Conservation (phyloP, 2,113 vertebrate genomes). For the Delphinus delphis region DNA sequence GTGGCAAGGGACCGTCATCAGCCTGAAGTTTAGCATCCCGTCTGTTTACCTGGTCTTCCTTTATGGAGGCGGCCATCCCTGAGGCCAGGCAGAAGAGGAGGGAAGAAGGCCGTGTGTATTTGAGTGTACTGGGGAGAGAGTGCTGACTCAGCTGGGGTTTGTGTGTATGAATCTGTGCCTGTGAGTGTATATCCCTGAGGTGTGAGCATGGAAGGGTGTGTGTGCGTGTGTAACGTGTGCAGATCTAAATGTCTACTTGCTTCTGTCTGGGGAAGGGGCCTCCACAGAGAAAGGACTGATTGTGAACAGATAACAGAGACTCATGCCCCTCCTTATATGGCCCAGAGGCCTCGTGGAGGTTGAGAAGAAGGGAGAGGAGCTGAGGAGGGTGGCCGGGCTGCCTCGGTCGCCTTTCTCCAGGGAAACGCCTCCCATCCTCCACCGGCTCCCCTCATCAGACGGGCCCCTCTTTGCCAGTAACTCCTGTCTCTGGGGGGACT, state of each 20-base stretch:
- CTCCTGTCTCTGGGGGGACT: not conserved
- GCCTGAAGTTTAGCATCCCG: not conserved
- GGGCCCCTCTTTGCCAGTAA: not conserved
- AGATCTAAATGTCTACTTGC: not conserved
- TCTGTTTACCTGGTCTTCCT: not conserved
- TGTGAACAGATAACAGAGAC: not conserved
- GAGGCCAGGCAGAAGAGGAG: not conserved
- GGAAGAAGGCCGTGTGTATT: not conserved
- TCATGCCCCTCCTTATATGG: conserved; percentile 30
- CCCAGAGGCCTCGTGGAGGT: not conserved
- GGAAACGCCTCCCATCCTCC: not conserved
- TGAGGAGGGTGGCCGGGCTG: not conserved
- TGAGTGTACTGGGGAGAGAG: not conserved
- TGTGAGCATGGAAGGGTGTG: not conserved
- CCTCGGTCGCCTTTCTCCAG: not conserved
- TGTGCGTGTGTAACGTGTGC: not conserved
- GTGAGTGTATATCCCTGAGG: not conserved
- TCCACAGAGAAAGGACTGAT: not conserved
- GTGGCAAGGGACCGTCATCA: not conserved
- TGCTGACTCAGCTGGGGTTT: not conserved
- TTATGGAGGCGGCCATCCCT: not conserved
- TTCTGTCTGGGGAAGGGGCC: not conserved
- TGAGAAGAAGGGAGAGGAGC: not conserved
- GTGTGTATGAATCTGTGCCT: not conserved
- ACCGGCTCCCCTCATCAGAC: not conserved